phyloP scores from a whole-genome alignment of 2,888 invertebrate species.

The Erynnis tages region DNA sequence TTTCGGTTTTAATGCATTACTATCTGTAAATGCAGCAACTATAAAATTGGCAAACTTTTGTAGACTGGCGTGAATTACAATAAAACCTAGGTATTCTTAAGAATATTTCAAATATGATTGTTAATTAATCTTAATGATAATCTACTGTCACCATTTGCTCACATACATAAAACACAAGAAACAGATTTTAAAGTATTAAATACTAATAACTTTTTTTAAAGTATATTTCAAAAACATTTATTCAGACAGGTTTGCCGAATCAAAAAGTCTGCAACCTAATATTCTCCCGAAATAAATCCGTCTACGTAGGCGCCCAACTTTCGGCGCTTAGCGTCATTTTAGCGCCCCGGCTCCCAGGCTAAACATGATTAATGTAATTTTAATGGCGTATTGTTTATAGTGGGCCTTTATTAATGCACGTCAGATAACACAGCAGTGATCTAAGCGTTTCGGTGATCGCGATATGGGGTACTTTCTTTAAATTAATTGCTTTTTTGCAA shows the following conservation, averaged over 20 bases:
- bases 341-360: conserved; percentile 34
- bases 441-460: conserved; percentile 24
- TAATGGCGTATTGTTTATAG: conserved; percentile 58
- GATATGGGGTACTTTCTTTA: conserved; percentile 22
- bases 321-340: conserved; percentile 37
- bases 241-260: conserved; percentile 6
- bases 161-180: too few relatives aligned
- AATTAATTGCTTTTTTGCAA: conserved; percentile 25
- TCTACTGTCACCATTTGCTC: too few relatives aligned
- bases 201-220: too few relatives aligned
- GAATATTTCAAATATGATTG: too few relatives aligned
- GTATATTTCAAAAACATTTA: background rate
- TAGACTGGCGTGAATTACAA: too few relatives aligned
- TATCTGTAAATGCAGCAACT: too few relatives aligned
- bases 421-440: conserved; percentile 20
- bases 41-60: too few relatives aligned
- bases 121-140: too few relatives aligned
- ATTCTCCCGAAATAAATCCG: conserved; percentile 16
- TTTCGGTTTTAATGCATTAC: too few relatives aligned
- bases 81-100: too few relatives aligned
- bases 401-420: conserved; percentile 22
- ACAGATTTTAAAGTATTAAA: too few relatives aligned
- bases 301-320: conserved; percentile 29
- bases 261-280: conserved; percentile 7
- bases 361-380: conserved; percentile 57